Evolutionary conservation across 2,113 vertebrate species (phyloP), one percentile per base, ranked within the genome.

Genomic region (Orycteropus afer): DNA sequence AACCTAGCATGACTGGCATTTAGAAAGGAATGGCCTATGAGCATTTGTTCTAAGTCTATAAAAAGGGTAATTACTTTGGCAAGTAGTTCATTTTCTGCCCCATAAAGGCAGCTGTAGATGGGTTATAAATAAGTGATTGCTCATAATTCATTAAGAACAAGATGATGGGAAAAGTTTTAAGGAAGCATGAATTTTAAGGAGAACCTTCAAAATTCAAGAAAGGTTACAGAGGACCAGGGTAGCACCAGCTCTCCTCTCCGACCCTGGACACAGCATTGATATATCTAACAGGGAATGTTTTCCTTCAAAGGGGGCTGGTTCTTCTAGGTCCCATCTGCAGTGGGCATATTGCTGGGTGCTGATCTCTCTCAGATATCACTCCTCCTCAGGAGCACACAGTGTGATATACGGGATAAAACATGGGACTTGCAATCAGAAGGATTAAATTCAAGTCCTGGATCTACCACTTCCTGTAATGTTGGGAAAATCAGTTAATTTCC

Each of bases 121-220:
- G 51, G 23, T 71, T 95, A 85, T 96, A 83, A 78, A 92, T 88
- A 92, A 94, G 45, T 88, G 40, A 94, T 88, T 67, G 29, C 53
- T 92, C 86, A 88, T 94, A 85, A 88, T 87, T 92, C 93, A 96
- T 88, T 88, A 92, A 94, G 90, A 94, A 90, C 57, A 87, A 86
- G 65, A 79, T 0, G 7, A 55, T 29, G 45, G 20, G 37, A 45
- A 73, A 61, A 42, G 40, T 42, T 90, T 90, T 57, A 85, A 91
- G 85, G 74, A 89, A 87, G 65, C 15, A 18, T 45, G 40, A 93
- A 27, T 61, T 91, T 85, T 77, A 88, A 89, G 89, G 37, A 85
- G 63, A 85, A 40, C 23, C 32, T 93, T 95, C 69, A 49, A 76
- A 90, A 87, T 77, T 95, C 82, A 89, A 82, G 32, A 25, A 17